Evolutionary conservation across 2,888 invertebrate genomes (phyloP).

Genomic region (Halictus ligatus): DNA sequence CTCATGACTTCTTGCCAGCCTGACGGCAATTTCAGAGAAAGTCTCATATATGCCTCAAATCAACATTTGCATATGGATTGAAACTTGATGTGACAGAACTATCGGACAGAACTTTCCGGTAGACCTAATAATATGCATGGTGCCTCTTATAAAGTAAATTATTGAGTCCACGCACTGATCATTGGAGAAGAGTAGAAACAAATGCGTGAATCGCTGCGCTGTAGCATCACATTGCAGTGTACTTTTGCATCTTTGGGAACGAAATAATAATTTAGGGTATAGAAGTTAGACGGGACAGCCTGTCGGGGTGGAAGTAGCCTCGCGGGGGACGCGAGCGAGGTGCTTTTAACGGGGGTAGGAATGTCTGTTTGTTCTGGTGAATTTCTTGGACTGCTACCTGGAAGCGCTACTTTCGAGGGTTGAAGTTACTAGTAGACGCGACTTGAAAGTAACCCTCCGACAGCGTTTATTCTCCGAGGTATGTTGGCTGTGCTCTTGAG

Average conservation of each 20-base stretch:
- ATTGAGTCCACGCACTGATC: no score
- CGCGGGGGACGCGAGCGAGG: not conserved
- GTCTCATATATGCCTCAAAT: no score
- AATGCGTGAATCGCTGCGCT: not conserved
- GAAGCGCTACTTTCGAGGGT: not conserved
- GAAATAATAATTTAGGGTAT: not conserved
- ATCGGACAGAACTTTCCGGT: no score
- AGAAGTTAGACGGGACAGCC: not conserved
- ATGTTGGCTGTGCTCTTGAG: slow-evolving; percentile 9
- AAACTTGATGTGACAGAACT: no score
- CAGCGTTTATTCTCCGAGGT: slow-evolving; percentile 6
- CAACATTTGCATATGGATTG: no score
- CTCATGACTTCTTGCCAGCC: no score
- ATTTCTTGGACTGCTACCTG: not conserved
- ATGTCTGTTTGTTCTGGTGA: slow-evolving; percentile 3
- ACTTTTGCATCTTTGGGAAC: not conserved
- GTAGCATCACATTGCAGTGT: not conserved
- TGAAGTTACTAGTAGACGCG: not conserved
- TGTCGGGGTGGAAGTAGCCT: not conserved
- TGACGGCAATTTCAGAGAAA: no score
- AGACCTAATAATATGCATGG: no score
- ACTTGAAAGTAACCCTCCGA: slow-evolving; percentile 2
- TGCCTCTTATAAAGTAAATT: no score
- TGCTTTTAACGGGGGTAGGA: not conserved
- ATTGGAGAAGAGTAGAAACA: not conserved